These are phyloP conservation scores for Ophion slaviceki DNA, from an alignment of 2,888 invertebrate species.

Conservation along the genomic window DNA sequence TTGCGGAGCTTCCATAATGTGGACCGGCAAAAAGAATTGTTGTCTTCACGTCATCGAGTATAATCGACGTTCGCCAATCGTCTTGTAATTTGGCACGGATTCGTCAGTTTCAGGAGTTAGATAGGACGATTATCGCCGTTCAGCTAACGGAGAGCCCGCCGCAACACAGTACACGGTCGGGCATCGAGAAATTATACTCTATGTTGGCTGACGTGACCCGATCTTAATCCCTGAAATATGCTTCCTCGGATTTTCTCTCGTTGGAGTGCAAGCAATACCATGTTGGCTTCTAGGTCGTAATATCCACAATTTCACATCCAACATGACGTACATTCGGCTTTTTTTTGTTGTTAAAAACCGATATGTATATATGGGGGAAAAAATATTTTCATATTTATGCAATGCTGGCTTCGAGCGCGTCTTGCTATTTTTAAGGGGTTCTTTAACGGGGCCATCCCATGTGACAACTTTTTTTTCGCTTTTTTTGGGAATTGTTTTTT, in stretches of 20 bases:
- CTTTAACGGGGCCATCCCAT: too few species aligned
- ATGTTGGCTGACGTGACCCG: constrained; percentile 16
- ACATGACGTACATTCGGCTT: background rate
- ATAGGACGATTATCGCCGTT: constrained; percentile 9
- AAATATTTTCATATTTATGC: background rate
- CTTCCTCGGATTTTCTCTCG: constrained; percentile 14
- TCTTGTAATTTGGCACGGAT: constrained; percentile 26
- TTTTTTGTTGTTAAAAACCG: background rate
- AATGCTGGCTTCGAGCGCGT: too few species aligned
- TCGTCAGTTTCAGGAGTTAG: background rate
- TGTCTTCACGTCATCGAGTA: too few species aligned
- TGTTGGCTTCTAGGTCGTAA: background rate
- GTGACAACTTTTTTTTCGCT: too few species aligned
- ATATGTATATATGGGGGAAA: background rate
- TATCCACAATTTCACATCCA: background rate
- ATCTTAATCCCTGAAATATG: constrained; percentile 38
- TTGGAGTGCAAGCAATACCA: background rate
- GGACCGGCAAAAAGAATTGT: too few species aligned
- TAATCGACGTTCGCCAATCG: background rate
- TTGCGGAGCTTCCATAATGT: too few species aligned
- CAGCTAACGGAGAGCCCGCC: constrained; percentile 4
- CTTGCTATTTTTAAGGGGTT: too few species aligned
- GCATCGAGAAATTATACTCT: constrained; percentile 10
- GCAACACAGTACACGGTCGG: background rate
- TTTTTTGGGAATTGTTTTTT: too few species aligned